phyloP scores from a whole-genome alignment of 2,888 invertebrate species.

The Aleiodes leptofemur region DNA sequence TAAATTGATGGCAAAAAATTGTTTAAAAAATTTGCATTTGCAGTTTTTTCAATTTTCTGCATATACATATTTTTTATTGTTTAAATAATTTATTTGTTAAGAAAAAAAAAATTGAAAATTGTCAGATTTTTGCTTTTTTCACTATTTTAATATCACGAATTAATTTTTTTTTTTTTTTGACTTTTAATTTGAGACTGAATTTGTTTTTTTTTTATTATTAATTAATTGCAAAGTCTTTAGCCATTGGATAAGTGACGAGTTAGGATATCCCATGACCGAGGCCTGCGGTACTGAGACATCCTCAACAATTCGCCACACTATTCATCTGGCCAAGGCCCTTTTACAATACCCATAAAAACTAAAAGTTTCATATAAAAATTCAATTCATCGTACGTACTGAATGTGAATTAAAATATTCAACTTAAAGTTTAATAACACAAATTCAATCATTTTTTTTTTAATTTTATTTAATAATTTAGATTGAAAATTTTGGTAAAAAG shows the following conservation, averaged over 20 bases:
- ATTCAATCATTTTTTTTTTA: constrained; percentile 6
- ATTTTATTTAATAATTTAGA: neutral
- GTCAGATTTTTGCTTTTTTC: too few species aligned
- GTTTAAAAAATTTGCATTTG: too few species aligned
- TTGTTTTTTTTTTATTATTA: constrained; percentile 28
- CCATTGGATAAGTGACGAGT: constrained; percentile 34
- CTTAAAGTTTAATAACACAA: neutral
- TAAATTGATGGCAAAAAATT: too few species aligned
- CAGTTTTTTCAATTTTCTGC: too few species aligned
- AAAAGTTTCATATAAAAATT: neutral
- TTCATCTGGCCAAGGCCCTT: constrained; percentile 39
- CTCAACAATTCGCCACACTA: constrained; percentile 59
- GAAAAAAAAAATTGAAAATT: too few species aligned
- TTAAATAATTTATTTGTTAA: too few species aligned
- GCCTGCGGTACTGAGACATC: constrained; percentile 73
- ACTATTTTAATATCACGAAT: too few species aligned
- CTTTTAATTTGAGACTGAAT: neutral
- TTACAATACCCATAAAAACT: constrained; percentile 24
- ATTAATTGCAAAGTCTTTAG: constrained; percentile 5
- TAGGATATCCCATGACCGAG: constrained; percentile 59
- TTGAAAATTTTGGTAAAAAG: neutral
- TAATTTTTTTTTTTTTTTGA: too few species aligned
- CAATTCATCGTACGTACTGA: constrained; percentile 68
- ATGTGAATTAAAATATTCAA: constrained; percentile 44
- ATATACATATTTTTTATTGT: too few species aligned